A percentile compares a stretch with the other conserved stretches of the same genome.
Conservation (phyloP, 1,140 invertebrate species). For the Ladona fulva region DNA sequence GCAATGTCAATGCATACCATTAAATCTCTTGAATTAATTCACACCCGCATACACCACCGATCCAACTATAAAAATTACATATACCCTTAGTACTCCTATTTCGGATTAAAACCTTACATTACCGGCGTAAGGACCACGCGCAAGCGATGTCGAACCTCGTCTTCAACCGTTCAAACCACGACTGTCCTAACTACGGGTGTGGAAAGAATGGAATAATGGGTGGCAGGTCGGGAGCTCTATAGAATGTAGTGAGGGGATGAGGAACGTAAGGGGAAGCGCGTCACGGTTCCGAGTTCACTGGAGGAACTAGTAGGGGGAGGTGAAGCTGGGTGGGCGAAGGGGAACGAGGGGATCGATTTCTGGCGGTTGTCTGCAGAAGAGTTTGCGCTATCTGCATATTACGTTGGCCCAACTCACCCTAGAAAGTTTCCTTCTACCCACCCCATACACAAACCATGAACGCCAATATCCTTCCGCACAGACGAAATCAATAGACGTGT, state of each 20-base stretch:
- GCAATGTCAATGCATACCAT: too few relatives aligned
- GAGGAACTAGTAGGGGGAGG: background rate
- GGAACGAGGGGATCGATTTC: background rate
- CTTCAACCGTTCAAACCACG: background rate
- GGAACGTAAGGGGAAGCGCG: background rate
- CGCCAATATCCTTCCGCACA: background rate
- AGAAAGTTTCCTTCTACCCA: background rate
- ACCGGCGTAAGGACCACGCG: background rate
- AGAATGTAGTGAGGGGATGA: background rate
- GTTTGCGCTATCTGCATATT: conserved; percentile 9
- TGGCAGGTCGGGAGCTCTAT: background rate
- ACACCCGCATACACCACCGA: too few relatives aligned
- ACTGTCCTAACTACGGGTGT: conserved; percentile 7
- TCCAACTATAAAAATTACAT: too few relatives aligned
- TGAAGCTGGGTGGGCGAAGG: background rate
- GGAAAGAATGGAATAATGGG: background rate
- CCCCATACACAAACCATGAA: background rate
- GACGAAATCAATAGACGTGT: background rate
- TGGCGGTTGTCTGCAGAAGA: conserved; percentile 2
- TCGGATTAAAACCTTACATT: background rate
- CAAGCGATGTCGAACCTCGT: background rate
- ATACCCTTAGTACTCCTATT: too few relatives aligned
- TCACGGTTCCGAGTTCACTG: conserved; percentile 1
- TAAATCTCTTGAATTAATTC: too few relatives aligned
- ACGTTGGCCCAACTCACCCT: conserved; percentile 1